These are phyloP conservation scores for Meloidogyne floridensis DNA, from an alignment of 1,140 invertebrate species.

Conservation along the genomic window DNA sequence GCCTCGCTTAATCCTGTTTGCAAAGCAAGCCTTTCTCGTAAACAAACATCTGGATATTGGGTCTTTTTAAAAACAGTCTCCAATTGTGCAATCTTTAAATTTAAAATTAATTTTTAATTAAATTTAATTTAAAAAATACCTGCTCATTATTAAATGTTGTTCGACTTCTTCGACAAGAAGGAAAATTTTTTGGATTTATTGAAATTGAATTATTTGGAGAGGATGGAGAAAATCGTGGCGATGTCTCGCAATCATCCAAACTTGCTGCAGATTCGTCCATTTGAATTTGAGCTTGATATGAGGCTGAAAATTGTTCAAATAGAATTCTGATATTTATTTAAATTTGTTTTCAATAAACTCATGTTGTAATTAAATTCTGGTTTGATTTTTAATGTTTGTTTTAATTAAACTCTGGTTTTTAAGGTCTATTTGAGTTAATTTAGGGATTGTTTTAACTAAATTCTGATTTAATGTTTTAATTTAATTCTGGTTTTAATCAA, in stretches of 20 bases:
- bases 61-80: constrained; percentile 33
- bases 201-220: constrained; percentile 6
- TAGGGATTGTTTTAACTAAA: too few relatives aligned
- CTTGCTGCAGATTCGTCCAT: constrained; percentile 5
- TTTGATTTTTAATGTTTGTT: too few relatives aligned
- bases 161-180: constrained; percentile 38
- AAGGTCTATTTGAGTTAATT: too few relatives aligned
- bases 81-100: constrained; percentile 31
- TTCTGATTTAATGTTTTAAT: too few relatives aligned
- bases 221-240: background rate
- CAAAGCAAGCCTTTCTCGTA: constrained; percentile 30
- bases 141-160: constrained; percentile 38
- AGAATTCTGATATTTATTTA: too few relatives aligned
- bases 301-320: constrained; percentile 1
- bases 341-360: too few relatives aligned
- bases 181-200: constrained; percentile 20
- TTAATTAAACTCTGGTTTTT: too few relatives aligned
- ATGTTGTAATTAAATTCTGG: too few relatives aligned
- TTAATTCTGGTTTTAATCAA: background rate
- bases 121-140: constrained; percentile 6
- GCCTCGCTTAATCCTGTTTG: constrained; percentile 36
- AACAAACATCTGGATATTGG: constrained; percentile 37
- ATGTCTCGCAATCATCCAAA: background rate
- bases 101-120: background rate
- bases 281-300: constrained; percentile 24